phyloP scores from a whole-genome alignment of 2,113 vertebrate species.

The Aspiorhynchus laticeps region DNA sequence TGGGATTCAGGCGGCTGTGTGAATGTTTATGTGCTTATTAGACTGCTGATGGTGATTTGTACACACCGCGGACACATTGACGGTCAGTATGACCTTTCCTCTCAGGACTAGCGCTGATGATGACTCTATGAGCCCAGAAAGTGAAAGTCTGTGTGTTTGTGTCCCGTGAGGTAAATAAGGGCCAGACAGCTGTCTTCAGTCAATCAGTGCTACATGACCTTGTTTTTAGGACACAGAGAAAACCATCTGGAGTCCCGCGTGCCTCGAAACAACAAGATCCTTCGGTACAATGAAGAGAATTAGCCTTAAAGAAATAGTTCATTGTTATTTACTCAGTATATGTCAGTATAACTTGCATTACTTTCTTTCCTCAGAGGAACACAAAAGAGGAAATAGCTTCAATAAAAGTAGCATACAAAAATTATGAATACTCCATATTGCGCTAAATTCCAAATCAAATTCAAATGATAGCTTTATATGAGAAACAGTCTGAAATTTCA shows the following conservation, averaged over 20 bases:
- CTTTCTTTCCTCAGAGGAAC: neutral
- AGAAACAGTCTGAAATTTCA: neutral
- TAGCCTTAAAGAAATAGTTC: neutral
- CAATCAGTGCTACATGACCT: constrained; percentile 40
- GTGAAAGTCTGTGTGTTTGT: constrained; percentile 1
- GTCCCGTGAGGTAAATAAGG: constrained; percentile 41
- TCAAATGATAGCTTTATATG: neutral
- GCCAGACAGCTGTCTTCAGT: constrained; percentile 43
- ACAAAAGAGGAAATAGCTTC: neutral
- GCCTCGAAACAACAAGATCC: neutral
- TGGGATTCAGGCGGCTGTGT: neutral
- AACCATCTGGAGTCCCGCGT: constrained; percentile 4
- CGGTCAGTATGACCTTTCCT: constrained; percentile 40
- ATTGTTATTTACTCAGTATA: neutral
- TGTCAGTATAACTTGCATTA: neutral
- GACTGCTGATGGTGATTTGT: constrained; percentile 37
- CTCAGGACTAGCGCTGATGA: constrained; percentile 15
- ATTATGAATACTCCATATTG: neutral
- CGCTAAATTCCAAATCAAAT: neutral
- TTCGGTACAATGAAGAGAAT: neutral
- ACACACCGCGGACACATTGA: constrained; percentile 25
- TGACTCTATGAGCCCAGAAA: constrained; percentile 21
- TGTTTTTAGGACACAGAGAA: constrained; percentile 34
- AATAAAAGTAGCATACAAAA: neutral
- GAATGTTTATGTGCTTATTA: constrained; percentile 27